Base-by-base conservation (phyloP, 35 echinoderm and acorn worm genomes). In the Holothuria glaberrima region DNA sequence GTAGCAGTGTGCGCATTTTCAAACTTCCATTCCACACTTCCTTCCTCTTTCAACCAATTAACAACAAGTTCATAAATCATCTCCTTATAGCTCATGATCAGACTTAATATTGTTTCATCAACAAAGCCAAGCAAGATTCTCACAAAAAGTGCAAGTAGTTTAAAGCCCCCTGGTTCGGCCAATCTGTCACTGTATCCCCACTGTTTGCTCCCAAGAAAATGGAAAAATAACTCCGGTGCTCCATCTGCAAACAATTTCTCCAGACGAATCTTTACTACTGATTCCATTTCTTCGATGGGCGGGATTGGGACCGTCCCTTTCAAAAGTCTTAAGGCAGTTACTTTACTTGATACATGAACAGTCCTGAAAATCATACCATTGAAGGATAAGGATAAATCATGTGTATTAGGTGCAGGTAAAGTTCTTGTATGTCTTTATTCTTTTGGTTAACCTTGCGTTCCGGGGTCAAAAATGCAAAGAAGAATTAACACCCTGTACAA, bases 361-460 rank as follows among this genome's bases (percentile, higher is more conserved):
- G 24, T 90, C 26, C 46, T 92, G 30, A 48, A 83, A 20, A 86
- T 45, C 12, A 94, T 90, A 52, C 94, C 94, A 57, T 94, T 94
- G 46, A 89, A 75, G 6, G 87, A 89, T 9, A 97, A 18, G 96
- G 92, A 66, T 69, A 92, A 0, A 44, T 33, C 5, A 75, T 86
- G 88, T 98, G 92, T 20, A 98, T 67, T 5, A 98, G 18, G 48
- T 98, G 96, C 75, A 92, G 91, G 68, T 98, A 94, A 4, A 98
- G 75, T 16, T 94, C 87, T 19, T 94, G 76, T 48, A 98, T 71
- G 10, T 82, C 71, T 1, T n/a, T 63, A 68, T 92, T 87, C 16
- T 78, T 50, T 6, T 94, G 78, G 17, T 36, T 70, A 0, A 94
- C 44, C 21, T 71, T 54, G 48, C 96, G 94, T 27, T 98, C 90